A percentile compares a stretch with the other conserved stretches of the same genome.
Conservation (phyloP, 2,888 invertebrate species). For the Scelioninae gen. 1 region DNA sequence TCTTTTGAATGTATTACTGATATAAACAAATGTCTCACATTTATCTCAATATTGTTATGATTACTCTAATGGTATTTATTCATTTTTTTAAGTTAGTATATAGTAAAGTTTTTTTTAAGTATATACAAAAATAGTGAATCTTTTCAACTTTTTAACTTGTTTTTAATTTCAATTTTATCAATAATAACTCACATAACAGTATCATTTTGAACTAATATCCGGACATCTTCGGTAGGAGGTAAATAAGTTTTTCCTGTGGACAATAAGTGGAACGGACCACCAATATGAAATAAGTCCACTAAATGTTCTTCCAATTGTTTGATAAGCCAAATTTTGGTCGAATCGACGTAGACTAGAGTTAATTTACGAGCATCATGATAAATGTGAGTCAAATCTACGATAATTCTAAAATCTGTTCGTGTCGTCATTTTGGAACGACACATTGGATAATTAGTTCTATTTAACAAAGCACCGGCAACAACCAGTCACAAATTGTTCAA, state of each 20-base stretch:
- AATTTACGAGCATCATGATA: constrained; percentile 75
- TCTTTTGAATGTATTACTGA: too few relatives aligned
- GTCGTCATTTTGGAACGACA: constrained; percentile 40
- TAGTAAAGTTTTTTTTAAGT: too few relatives aligned
- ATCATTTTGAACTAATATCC: constrained; percentile 54
- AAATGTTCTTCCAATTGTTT: constrained; percentile 80
- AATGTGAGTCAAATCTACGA: constrained; percentile 77
- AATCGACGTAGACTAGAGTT: constrained; percentile 79
- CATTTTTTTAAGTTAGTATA: too few relatives aligned
- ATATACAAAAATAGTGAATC: too few relatives aligned
- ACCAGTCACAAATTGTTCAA: too few relatives aligned
- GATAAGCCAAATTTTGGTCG: constrained; percentile 75
- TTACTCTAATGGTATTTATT: too few relatives aligned
- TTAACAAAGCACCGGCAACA: too few relatives aligned
- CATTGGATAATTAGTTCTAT: too few relatives aligned
- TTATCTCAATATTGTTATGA: too few relatives aligned
- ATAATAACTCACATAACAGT: constrained; percentile 46
- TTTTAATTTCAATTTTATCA: not conserved
- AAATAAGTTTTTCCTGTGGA: constrained; percentile 76
- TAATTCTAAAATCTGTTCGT: constrained; percentile 75
- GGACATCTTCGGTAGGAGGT: constrained; percentile 81
- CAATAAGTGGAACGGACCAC: constrained; percentile 80
- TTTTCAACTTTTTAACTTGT: too few relatives aligned
- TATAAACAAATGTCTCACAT: too few relatives aligned
- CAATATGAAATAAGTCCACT: constrained; percentile 78